Evolutionary conservation across 1,140 invertebrate genomes (phyloP).

Genomic region (Leptopilina boulardi): DNA sequence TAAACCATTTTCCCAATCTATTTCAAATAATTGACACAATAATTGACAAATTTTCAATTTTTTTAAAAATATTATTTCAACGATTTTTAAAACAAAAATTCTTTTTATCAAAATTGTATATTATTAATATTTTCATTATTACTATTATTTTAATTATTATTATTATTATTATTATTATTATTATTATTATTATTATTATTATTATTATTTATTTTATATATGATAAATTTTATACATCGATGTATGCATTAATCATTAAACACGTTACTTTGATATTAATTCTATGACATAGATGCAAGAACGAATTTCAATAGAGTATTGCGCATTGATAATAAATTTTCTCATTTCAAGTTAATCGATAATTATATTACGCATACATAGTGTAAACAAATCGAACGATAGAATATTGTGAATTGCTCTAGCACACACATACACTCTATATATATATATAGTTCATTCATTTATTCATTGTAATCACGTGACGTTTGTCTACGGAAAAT

Average conservation of each 20-base stretch:
- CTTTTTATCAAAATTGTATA: too few species aligned
- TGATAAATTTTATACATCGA: neutral
- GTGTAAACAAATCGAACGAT: neutral
- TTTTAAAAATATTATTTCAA: too few species aligned
- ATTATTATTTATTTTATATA: neutral
- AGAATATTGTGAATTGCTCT: slow-evolving; percentile 3
- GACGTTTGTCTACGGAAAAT: neutral
- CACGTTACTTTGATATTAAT: slow-evolving; percentile 14
- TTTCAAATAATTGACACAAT: too few species aligned
- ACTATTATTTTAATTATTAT: neutral
- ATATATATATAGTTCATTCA: neutral
- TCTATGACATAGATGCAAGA: slow-evolving; percentile 9
- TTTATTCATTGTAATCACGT: neutral
- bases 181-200: neutral
- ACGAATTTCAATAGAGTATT: slow-evolving; percentile 18
- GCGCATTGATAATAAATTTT: slow-evolving; percentile 13
- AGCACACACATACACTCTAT: neutral
- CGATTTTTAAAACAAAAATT: too few species aligned
- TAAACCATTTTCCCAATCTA: too few species aligned
- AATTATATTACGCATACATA: neutral
- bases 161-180: too few species aligned
- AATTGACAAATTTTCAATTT: too few species aligned
- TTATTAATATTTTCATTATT: too few species aligned
- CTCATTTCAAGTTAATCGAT: slow-evolving; percentile 13
- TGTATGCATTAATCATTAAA: neutral